phyloP scores from a whole-genome alignment of 2,797 vertebrate genomes.

The Acanthornis magna region DNA sequence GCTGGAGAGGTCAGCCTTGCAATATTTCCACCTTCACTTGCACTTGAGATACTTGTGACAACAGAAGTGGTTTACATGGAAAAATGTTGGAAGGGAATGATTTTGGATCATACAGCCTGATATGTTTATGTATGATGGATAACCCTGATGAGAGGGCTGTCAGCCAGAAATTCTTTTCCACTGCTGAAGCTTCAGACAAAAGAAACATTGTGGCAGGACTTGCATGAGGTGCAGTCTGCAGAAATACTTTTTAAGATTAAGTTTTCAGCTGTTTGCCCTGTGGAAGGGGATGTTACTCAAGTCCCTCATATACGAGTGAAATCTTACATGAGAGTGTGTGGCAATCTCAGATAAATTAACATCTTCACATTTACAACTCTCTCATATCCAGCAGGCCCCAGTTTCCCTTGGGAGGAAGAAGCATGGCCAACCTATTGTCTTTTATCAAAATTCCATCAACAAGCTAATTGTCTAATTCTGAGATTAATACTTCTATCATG shows the following conservation, averaged over 20 bases:
- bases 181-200: not conserved
- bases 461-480: not conserved
- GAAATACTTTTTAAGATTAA: not conserved
- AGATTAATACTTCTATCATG: not conserved
- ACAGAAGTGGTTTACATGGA: not conserved
- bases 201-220: not conserved
- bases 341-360: not conserved
- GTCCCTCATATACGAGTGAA: not conserved
- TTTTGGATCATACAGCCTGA: not conserved
- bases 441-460: not conserved
- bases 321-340: not conserved
- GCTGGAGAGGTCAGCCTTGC: not conserved
- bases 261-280: not conserved
- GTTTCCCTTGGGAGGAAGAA: not conserved
- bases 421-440: not conserved
- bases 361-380: not conserved
- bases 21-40: not conserved
- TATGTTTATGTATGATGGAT: not conserved
- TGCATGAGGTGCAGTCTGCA: not conserved
- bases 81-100: not conserved
- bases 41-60: not conserved
- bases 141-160: not conserved
- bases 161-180: not conserved
- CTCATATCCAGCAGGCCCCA: not conserved
- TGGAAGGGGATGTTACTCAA: not conserved